Evolutionary conservation across 2,888 invertebrate species (phyloP), one percentile per base, ranked within the genome.

Genomic region (Trilocha varians): DNA sequence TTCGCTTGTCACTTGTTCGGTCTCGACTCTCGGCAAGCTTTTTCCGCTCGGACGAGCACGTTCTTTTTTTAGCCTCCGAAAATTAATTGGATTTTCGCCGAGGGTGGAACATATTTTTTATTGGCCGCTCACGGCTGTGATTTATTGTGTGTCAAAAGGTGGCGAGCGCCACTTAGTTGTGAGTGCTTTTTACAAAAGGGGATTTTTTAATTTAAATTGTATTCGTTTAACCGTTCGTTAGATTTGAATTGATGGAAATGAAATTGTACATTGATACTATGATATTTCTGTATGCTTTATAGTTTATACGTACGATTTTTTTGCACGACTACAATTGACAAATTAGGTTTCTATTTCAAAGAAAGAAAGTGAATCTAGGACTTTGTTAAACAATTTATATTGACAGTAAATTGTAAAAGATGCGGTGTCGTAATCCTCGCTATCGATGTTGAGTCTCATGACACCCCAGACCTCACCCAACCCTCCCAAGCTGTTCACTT

Each of bases 21-120:
- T 47, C 48, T 53, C 45, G 54, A 58, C 59, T 47, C 48, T 53
- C 45, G 54, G 58, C 59, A 57, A 74, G 75, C 74, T 79, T 80
- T 80, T 76, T 72, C 76, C 78, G 75, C 75, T 77, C 70, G 74
- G 75, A 68, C 67, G 76, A 59, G 70, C 73, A 65, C 70, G 75
- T 70, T 78, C 77, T 77, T 84, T 83, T 76, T 84, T 82, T 78
- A 74, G 73, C 75, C 70, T 71, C 74, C 80, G 80, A 82, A 84
- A 85, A 84, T 85, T 85, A 85, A 85, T 85, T 85, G 84, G 83
- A 83, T 84, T 83, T 84, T 80, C 82, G 77, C 78, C 74, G 84
- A 80, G 84, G 84, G 83, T 80, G 78, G 75, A 83, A 82, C 83
- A 83, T 80, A 83, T 84, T 83, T 83, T 84, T 83, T 84, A 83